Evolutionary conservation across 2,797 vertebrate genomes (phyloP).

Genomic region (Rhinichthys osculus): DNA sequence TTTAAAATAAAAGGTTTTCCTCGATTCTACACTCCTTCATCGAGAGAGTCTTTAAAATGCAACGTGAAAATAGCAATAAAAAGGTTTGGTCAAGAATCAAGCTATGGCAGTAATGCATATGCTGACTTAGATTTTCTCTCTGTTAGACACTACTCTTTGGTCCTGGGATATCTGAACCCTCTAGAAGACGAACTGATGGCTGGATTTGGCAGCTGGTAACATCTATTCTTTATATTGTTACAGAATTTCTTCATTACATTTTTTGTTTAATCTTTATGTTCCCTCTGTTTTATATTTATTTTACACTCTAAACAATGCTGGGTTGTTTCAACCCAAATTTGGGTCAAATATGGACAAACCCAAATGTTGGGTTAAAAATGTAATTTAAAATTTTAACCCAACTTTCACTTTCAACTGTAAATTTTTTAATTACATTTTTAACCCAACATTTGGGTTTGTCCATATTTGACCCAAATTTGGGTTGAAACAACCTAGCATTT

Average conservation of each 20-base stretch:
- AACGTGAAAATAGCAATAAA: not conserved
- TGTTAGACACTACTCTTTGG: conserved; percentile 83
- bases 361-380: no score
- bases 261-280: not conserved
- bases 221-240: not conserved
- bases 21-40: no score
- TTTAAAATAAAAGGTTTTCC: no score
- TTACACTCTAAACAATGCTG: not conserved
- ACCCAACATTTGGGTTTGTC: no score
- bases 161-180: conserved; percentile 77
- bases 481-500: no score
- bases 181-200: conserved; percentile 75
- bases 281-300: not conserved
- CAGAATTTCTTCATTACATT: not conserved
- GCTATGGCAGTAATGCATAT: not conserved
- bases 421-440: no score
- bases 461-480: no score
- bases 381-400: no score
- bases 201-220: conserved; percentile 96
- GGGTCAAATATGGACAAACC: no score
- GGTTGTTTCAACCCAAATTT: no score
- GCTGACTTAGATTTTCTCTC: conserved; percentile 6
- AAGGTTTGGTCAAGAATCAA: not conserved
- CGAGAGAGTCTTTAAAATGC: no score
- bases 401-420: no score